A percentile compares a stretch with the other conserved stretches of the same genome.
Conservation (phyloP, 2,797 vertebrate species). For the Triplophysa bombifrons region DNA sequence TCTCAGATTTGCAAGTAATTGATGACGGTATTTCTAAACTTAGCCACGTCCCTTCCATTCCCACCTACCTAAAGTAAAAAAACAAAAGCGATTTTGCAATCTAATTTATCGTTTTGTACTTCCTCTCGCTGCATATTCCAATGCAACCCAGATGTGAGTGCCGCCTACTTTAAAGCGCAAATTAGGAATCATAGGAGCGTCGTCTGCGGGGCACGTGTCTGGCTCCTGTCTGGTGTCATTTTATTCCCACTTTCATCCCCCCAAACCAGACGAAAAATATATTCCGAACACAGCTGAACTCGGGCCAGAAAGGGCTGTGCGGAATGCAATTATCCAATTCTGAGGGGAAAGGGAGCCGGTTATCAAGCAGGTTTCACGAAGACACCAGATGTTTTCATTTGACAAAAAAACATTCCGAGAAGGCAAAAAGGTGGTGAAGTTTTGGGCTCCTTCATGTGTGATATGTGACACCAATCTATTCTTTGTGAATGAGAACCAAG, state of each 20-base stretch:
- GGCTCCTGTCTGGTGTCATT: conserved; percentile 50
- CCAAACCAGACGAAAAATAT: conserved; percentile 22
- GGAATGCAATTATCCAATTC: conserved; percentile 61
- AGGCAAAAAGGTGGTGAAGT: conserved; percentile 6
- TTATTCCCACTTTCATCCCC: conserved; percentile 44
- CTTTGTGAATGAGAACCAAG: conserved; percentile 9
- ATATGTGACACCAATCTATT: conserved; percentile 38
- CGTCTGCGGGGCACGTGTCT: conserved; percentile 24
- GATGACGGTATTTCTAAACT: conserved; percentile 73
- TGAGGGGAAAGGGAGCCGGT: conserved; percentile 40
- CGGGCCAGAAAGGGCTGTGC: conserved; percentile 52
- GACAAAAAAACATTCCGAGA: conserved; percentile 51
- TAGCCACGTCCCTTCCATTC: conserved; percentile 32
- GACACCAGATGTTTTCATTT: conserved; percentile 61
- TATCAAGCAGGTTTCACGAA: conserved; percentile 56
- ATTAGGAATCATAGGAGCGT: conserved; percentile 15
- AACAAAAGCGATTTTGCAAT: conserved; percentile 49
- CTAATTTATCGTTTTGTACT: conserved; percentile 47
- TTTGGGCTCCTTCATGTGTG: conserved; percentile 21
- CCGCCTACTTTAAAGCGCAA: conserved; percentile 40
- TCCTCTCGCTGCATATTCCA: conserved; percentile 36
- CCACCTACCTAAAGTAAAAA: conserved; percentile 40
- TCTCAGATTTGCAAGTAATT: conserved; percentile 63
- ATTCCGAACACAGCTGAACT: conserved; percentile 45
- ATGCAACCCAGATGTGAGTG: conserved; percentile 21